Evolutionary conservation across 2,113 vertebrate species (phyloP), one percentile per base, ranked within the genome.

Genomic region (Callaeas wilsoni): DNA sequence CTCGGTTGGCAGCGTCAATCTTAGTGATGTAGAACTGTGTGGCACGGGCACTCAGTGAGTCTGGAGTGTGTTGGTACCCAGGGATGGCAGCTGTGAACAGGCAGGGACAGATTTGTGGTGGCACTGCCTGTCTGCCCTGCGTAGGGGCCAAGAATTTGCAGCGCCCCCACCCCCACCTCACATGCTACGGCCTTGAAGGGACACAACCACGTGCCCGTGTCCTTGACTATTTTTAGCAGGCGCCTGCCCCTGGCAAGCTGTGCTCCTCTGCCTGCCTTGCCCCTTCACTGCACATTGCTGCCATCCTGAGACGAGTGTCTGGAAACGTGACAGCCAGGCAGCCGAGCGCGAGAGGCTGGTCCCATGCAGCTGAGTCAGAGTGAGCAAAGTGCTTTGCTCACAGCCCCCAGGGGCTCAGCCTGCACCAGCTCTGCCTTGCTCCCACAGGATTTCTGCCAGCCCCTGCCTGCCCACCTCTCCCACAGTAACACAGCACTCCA

Each of bases 51-150:
- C 97, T 98, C 25, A 97, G 71, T 4, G 97, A 94, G 70, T 99
- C 99, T 67, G 98, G 97, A 12, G 99, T 98, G 62, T 99, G 99
- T 32, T 99, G 99, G 96, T 99, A 99, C 27, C 99, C 99, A 12
- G 99, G 98, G 88, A 99, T 98, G 62, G 98, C 99, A 97, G 99
- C 99, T 99, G 89, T 25, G 81, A 87, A 93, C 35, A 91, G 9
- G 84, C 79, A 96, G 71, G 60, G 63, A 93, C 67, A 91, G 76
- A 82, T 88, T 49, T 17, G 60, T 33, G 62, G 90, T 91, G 88
- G 93, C 75, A 94, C 35, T 92, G 93, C 87, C 56, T 85, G 85
- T 73, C 76, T 84, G 84, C 82, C 59, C 82, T 91, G 90, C 10
- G 13, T 83, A 94, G 92, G 94, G 95, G 93, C 94, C 94, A 96